Conservation (phyloP, 2,797 vertebrate genomes). For the Hydrophis major region DNA sequence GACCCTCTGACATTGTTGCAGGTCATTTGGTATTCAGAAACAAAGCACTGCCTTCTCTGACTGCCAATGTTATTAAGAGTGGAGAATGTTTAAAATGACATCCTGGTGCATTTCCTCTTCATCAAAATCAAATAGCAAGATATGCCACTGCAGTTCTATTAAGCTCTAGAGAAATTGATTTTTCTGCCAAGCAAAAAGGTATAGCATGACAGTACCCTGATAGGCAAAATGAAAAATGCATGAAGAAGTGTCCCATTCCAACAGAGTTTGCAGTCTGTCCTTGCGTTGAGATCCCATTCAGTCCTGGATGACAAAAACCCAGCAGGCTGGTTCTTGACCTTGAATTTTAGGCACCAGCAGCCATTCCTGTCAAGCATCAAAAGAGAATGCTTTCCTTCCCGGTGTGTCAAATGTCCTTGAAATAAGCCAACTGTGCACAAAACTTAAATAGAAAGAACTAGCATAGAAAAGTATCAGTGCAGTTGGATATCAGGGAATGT, state of each 20-base stretch:
- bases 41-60: slow-evolving; percentile 6
- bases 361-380: not conserved
- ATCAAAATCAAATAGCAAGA: slow-evolving; percentile 1
- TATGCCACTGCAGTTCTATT: not conserved
- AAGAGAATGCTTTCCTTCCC: not conserved
- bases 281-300: not conserved
- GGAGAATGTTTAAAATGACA: not conserved
- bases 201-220: slow-evolving; percentile 18
- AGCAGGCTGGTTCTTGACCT: slow-evolving; percentile 10
- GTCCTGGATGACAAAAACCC: not conserved
- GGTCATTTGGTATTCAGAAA: slow-evolving; percentile 43
- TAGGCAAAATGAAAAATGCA: not conserved
- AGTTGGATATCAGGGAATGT: not conserved
- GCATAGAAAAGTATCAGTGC: not conserved
- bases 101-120: not conserved
- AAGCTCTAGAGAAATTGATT: slow-evolving; percentile 9
- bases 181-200: slow-evolving; percentile 16
- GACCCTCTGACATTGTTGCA: slow-evolving; percentile 40
- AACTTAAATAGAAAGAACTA: not conserved
- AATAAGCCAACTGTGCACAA: not conserved
- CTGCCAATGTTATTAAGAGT: not conserved
- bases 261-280: slow-evolving; percentile 16
- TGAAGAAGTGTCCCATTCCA: slow-evolving; percentile 9
- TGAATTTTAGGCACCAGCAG: slow-evolving; percentile 7
- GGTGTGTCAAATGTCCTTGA: not conserved